Base-by-base conservation (phyloP, 2,113 vertebrate species). In the Bubalus kerabau region DNA sequence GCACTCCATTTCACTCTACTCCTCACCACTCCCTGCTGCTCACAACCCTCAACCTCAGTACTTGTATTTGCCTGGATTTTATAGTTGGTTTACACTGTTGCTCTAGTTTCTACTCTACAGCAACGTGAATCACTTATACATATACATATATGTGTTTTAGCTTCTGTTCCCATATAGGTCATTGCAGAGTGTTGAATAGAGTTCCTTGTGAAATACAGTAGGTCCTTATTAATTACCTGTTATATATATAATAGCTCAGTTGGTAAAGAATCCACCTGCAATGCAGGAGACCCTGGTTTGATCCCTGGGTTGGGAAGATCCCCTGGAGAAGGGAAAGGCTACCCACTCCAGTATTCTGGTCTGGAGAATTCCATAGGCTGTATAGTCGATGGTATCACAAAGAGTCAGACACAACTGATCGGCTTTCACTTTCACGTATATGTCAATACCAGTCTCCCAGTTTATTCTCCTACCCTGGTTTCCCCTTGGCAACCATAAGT, bases 1-100 rank as follows among this genome's bases (percentile, higher is more conserved):
- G 0, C 7, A 0, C 14, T 16, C 32, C 32, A 14, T 5, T 74
- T 56, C 36, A 2, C 48, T 59, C 28, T 5, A 2, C 19, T 59
- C 43, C 43, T 32, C 19, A 11, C 19, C 1, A 7, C 30, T 54
- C 26, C 64, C 46, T 48, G 2, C n/a, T 15, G 10, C 2, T 15
- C 21, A 32, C 62, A 30, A 13, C 2, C n/a, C 50, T 32, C 5
- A 10, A 16, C 24, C 46, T 80, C 54, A 36, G 26, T 81, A 12
- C 32, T 23, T 57, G 15, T 19, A 6, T 3, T 11, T 71, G 52
- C 32, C 60, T 78, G 82, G 56, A 43, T 52, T 85, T 71, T 60
- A 50, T 21, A 26, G 23, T 43, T 76, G 71, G 23, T 43, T 40
- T 26, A 24, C 36, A 24, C 71, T 7, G 23, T 26, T 43, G 36